phyloP scores from a whole-genome alignment of 2,888 invertebrate species.

The Trisateles emortualis region DNA sequence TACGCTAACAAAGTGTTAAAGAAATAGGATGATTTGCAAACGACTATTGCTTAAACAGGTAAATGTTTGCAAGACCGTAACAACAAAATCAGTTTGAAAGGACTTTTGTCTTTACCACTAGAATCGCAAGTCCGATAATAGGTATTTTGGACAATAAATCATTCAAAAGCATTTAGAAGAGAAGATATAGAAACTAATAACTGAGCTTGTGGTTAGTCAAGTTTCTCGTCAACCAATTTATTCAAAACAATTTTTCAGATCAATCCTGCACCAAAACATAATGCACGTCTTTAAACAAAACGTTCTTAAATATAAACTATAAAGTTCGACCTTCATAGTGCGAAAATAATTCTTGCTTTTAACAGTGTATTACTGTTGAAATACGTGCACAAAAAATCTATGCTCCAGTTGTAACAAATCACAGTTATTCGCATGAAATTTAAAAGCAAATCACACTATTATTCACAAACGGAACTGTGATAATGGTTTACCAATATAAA shows the following conservation, averaged over 20 bases:
- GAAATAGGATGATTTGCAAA: constrained; percentile 25
- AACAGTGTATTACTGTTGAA: constrained; percentile 22
- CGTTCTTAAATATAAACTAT: constrained; percentile 41
- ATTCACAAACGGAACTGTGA: constrained; percentile 13
- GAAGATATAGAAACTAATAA: too few relatives aligned
- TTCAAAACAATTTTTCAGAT: too few relatives aligned
- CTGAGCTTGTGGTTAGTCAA: too few relatives aligned
- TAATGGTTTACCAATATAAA: constrained; percentile 25
- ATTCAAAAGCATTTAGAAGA: too few relatives aligned
- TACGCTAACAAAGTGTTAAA: constrained; percentile 28
- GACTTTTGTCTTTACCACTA: too few relatives aligned
- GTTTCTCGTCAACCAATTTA: too few relatives aligned
- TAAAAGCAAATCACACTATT: constrained; percentile 18
- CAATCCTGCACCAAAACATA: too few relatives aligned
- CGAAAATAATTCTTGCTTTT: constrained; percentile 40
- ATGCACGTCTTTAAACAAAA: too few relatives aligned
- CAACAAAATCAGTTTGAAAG: constrained; percentile 41
- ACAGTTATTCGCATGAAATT: constrained; percentile 3
- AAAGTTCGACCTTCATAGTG: constrained; percentile 53
- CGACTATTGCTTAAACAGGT: constrained; percentile 14
- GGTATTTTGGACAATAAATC: too few relatives aligned
- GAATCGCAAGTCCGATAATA: too few relatives aligned
- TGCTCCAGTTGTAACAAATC: constrained; percentile 1
- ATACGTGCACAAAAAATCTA: constrained; percentile 18
- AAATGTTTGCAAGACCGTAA: constrained; percentile 15